phyloP scores from a whole-genome alignment of 1,140 invertebrate genomes.

The Dinoponera quadriceps region DNA sequence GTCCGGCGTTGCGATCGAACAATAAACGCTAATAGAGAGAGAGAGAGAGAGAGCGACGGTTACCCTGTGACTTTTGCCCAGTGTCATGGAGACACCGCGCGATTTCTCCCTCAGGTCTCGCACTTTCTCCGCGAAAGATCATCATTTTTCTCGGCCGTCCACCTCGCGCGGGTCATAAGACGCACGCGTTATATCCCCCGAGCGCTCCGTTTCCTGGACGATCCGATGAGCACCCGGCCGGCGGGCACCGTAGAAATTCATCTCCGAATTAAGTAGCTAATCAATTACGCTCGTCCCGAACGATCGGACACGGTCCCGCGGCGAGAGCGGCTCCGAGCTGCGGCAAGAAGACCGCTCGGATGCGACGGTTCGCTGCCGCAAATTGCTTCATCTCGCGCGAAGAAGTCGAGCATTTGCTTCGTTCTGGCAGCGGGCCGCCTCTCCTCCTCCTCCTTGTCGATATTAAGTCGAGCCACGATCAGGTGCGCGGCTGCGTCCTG shows the following conservation, averaged over 20 bases:
- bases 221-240: neutral
- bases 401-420: conserved; percentile 62
- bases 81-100: neutral
- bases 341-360: conserved; percentile 17
- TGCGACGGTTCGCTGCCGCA: conserved; percentile 29
- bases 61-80: neutral
- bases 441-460: conserved; percentile 43
- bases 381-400: conserved; percentile 70
- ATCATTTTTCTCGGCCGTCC: neutral
- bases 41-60: no score
- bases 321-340: conserved; percentile 21
- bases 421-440: conserved; percentile 63
- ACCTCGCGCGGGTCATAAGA: conserved; percentile 11
- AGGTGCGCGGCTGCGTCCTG: conserved; percentile 70
- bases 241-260: conserved; percentile 43
- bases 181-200: neutral
- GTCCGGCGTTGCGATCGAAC: no score
- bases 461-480: conserved; percentile 76
- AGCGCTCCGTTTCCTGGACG: conserved; percentile 31
- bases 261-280: conserved; percentile 60
- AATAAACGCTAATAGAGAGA: no score
- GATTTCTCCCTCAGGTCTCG: conserved; percentile 7
- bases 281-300: conserved; percentile 67
- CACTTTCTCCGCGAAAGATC: neutral
- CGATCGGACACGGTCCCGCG: conserved; percentile 57